Percentiles rank a stretch among this genome's conserved stretches.
Conservation (phyloP, 2,797 vertebrate species). For the Pristis pectinata region DNA sequence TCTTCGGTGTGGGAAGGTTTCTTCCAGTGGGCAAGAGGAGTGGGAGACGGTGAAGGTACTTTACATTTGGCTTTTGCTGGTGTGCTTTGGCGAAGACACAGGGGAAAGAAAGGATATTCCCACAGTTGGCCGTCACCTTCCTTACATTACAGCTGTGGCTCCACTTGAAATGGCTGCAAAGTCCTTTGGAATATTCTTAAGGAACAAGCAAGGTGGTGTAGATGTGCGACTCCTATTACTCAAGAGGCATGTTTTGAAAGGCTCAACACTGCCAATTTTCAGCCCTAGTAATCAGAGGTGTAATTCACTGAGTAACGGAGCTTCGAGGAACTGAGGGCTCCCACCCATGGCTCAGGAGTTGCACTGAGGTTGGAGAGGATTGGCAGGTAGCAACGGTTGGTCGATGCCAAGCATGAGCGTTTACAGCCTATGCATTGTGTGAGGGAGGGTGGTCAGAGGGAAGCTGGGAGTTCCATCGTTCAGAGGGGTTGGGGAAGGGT, state of each 20-base stretch:
- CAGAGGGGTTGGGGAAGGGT: neutral
- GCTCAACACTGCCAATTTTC: neutral
- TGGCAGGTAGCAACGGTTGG: neutral
- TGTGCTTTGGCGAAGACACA: neutral
- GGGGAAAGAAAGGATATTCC: neutral
- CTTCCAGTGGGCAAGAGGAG: no score
- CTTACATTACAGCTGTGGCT: no score
- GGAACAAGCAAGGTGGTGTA: no score
- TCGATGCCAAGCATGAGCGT: neutral
- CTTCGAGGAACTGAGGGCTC: neutral
- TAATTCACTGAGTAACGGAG: no score
- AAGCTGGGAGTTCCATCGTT: neutral
- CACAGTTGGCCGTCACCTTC: no score
- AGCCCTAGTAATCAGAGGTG: no score
- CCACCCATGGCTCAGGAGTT: neutral
- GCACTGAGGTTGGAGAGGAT: neutral
- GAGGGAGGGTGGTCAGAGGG: neutral
- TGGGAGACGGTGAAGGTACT: neutral
- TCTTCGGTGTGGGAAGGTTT: no score
- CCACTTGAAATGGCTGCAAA: no score
- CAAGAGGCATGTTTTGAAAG: neutral
- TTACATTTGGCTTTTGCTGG: no score
- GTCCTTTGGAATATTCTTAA: no score
- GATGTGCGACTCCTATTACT: neutral
- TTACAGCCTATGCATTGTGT: neutral